phyloP scores from a whole-genome alignment of 2,888 invertebrate species.

The Acleris emargana region DNA sequence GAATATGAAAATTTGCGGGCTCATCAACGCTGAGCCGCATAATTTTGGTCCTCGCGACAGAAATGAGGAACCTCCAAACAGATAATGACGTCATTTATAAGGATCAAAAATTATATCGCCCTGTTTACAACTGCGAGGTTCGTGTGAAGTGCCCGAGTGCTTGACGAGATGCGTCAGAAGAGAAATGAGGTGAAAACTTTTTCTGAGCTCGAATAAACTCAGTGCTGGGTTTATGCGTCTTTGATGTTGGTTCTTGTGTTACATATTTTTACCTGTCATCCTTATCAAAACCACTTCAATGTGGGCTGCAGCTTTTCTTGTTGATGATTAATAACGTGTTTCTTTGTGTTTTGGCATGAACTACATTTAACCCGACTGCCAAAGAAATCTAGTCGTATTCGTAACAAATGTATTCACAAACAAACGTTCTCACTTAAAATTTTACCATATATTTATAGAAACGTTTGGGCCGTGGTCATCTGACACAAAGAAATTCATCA shows the following conservation, averaged over 20 bases:
- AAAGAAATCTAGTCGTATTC: too few relatives aligned
- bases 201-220: conserved; percentile 11
- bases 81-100: conserved; percentile 44
- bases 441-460: too few relatives aligned
- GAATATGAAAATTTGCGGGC: conserved; percentile 44
- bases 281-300: not conserved
- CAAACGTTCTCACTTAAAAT: too few relatives aligned
- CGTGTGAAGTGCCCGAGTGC: conserved; percentile 14
- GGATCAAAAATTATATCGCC: conserved; percentile 38
- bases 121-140: conserved; percentile 32
- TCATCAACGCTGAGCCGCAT: conserved; percentile 41
- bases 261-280: not conserved
- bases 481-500: too few relatives aligned
- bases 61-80: conserved; percentile 35
- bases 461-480: too few relatives aligned
- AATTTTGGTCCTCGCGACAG: conserved; percentile 40
- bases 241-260: not conserved
- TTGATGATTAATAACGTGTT: not conserved
- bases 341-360: too few relatives aligned
- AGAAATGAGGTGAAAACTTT: conserved; percentile 24
- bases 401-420: too few relatives aligned
- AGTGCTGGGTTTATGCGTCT: not conserved
- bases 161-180: conserved; percentile 1
- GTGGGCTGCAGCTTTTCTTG: not conserved
- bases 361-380: too few relatives aligned